Conservation (phyloP, 2,113 vertebrate species). For the Neogobius melanostomus region DNA sequence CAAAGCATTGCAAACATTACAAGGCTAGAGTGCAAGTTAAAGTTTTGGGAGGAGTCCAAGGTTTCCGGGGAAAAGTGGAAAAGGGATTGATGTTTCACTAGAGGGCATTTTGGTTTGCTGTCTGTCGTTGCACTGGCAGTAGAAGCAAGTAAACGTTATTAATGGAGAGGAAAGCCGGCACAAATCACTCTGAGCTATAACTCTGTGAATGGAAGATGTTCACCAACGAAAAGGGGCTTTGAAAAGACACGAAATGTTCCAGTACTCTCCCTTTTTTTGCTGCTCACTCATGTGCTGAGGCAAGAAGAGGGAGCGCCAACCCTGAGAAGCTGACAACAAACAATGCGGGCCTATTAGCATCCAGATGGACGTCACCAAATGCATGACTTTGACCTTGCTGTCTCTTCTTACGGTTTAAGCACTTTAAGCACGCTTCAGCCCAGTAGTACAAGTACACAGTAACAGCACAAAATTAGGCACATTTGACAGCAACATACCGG, state of each 20-base stretch:
- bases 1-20: slow-evolving; percentile 11
- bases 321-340: slow-evolving; percentile 22
- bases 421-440: not conserved
- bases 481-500: too few species aligned
- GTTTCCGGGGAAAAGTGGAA: slow-evolving; percentile 37
- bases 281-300: slow-evolving; percentile 29
- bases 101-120: slow-evolving; percentile 54
- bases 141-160: slow-evolving; percentile 58
- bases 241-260: slow-evolving; percentile 23
- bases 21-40: slow-evolving; percentile 17
- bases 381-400: slow-evolving; percentile 33
- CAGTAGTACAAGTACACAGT: not conserved
- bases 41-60: slow-evolving; percentile 34
- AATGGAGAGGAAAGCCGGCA: slow-evolving; percentile 53
- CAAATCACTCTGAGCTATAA: slow-evolving; percentile 62
- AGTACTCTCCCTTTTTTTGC: not conserved
- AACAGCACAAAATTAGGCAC: too few species aligned
- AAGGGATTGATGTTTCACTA: slow-evolving; percentile 53
- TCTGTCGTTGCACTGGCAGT: slow-evolving; percentile 50
- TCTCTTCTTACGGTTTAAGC: slow-evolving; percentile 5
- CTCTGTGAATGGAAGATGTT: slow-evolving; percentile 40
- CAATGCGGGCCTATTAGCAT: slow-evolving; percentile 1
- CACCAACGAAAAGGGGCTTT: slow-evolving; percentile 19
- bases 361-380: slow-evolving; percentile 15
- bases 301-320: slow-evolving; percentile 11